Base-by-base conservation (phyloP, 1,140 invertebrate species). In the Ptiloglossa arizonensis region DNA sequence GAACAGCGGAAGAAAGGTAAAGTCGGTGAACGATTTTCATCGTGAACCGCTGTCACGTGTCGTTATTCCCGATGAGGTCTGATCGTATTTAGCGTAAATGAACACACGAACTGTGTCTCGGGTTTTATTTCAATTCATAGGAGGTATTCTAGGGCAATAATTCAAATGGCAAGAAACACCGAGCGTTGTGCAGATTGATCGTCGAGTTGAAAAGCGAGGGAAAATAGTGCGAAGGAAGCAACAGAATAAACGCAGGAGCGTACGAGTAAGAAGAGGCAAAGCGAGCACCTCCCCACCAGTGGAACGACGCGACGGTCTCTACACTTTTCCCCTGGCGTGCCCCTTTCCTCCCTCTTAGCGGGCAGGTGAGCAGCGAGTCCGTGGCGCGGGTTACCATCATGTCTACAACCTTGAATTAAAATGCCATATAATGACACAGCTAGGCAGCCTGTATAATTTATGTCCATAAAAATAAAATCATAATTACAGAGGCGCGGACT, bases 381-480 rank as follows among this genome's bases (percentile, higher is more conserved):
- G 80, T 73, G 74, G 81, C 71, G 82, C 64, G 86, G 87, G 87
- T 90, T 89, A 89, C 88, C 89, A 91, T 91, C 91, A 91, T 90
- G 90, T 91, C 89, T 87, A 88, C 87, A 91, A 87, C 90, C 90
- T 92, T 91, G 90, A 91, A 92, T 92, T 92, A 92, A 91, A 92
- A 91, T 92, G 90, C 90, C 90, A 89, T 91, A 91, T 92, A 92
- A 91, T 92, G 91, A 92, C 91, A 91, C 89, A 89, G 89, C 89
- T 87, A 89, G 84, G 75, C 87, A 82, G 85, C 80, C 84, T 87
- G 88, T 91, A 83, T 92, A 92, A 91, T 92, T 92, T 92, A 91
- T 91, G 91, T 91, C 90, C 91, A 92, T 92, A 92, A 92, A 92
- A 92, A 91, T 92, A 92, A 92, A 92, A 91, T 91, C 90, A 92